A percentile compares a stretch with the other conserved stretches of the same genome.
Evolutionary conservation across 2,888 invertebrate species (phyloP).

Genomic region (Pterobdella sp.): DNA sequence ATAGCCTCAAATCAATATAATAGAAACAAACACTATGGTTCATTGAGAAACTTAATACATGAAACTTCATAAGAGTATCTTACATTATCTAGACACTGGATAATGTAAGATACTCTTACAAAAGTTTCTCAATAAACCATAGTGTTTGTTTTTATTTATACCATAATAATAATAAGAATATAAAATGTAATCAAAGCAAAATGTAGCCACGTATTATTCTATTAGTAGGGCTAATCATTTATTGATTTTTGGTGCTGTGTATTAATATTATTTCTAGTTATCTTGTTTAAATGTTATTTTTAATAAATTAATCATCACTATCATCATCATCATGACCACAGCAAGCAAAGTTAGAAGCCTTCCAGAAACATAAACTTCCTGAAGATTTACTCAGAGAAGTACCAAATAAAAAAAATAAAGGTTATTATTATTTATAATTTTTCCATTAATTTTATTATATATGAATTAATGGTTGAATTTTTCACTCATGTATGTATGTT

Average conservation of each 20-base stretch:
- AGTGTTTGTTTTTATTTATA: background rate
- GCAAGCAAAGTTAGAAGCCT: slow-evolving; percentile 8
- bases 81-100: too few species aligned
- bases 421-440: background rate
- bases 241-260: background rate
- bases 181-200: background rate
- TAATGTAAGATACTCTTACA: too few species aligned
- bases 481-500: too few species aligned
- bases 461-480: too few species aligned
- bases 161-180: too few species aligned
- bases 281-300: background rate
- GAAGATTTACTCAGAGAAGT: slow-evolving; percentile 13
- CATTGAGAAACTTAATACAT: too few species aligned
- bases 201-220: background rate
- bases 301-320: background rate
- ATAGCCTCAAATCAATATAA: too few species aligned
- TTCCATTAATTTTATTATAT: background rate
- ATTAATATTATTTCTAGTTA: background rate
- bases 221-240: background rate
- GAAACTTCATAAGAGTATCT: too few species aligned
- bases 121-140: background rate
- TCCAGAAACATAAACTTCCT: slow-evolving; percentile 6
- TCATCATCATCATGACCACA: background rate
- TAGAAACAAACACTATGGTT: too few species aligned
- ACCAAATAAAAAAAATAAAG: background rate